Percentiles rank a stretch among this genome's conserved stretches.
Evolutionary conservation across 2,797 vertebrate genomes (phyloP).

Genomic region (Eutrigla gurnardus): DNA sequence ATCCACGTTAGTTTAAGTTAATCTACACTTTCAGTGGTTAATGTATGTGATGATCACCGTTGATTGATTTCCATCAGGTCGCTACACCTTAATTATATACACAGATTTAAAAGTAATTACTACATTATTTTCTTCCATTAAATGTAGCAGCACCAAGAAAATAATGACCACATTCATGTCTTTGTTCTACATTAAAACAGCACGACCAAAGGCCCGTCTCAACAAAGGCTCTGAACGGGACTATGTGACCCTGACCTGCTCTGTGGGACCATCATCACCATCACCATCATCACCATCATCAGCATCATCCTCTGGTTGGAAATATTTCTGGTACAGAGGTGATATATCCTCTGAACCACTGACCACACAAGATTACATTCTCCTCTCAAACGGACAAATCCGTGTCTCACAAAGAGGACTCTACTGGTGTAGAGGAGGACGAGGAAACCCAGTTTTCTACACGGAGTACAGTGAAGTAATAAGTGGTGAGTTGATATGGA

Average conservation of each 20-base stretch:
- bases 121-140: background rate
- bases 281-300: too few relatives aligned
- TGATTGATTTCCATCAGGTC: background rate
- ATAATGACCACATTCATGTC: background rate
- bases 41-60: background rate
- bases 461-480: too few relatives aligned
- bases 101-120: background rate
- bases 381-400: background rate
- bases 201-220: background rate
- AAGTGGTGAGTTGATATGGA: too few relatives aligned
- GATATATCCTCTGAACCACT: background rate
- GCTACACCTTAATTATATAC: background rate
- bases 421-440: too few relatives aligned
- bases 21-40: background rate
- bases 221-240: accelerated
- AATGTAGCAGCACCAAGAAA: accelerated
- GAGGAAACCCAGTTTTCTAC: too few relatives aligned
- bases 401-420: background rate
- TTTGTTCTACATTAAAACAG: background rate
- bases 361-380: background rate
- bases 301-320: slow-evolving; percentile 24
- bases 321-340: slow-evolving; percentile 33
- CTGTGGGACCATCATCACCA: slow-evolving; percentile 3
- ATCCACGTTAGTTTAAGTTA: background rate
- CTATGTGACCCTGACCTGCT: slow-evolving; percentile 27